These are phyloP conservation scores for Dissostichus mawsoni DNA, from an alignment of 2,113 vertebrate species.

Conservation along the genomic window DNA sequence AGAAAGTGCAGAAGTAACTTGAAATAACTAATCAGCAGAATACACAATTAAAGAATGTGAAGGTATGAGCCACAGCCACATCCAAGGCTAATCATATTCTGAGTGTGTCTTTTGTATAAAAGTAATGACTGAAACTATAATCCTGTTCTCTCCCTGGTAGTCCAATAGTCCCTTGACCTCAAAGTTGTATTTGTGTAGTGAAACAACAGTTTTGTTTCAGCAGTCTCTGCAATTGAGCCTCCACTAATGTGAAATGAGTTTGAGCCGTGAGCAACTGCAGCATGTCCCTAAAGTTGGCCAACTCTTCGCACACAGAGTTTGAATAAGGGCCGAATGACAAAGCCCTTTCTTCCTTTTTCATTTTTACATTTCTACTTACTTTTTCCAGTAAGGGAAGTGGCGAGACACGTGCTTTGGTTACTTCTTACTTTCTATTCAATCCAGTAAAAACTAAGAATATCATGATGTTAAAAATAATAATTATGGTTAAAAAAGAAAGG, in stretches of 20 bases:
- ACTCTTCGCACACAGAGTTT: background rate
- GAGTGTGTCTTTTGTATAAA: constrained; percentile 12
- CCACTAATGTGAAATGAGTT: constrained; percentile 21
- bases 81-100: background rate
- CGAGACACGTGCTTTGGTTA: background rate
- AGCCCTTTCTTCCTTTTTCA: background rate
- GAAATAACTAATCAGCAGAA: constrained; percentile 14
- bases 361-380: background rate
- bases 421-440: background rate
- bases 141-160: constrained; percentile 4
- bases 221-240: background rate
- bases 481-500: background rate
- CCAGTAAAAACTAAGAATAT: background rate
- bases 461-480: background rate
- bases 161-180: constrained; percentile 13
- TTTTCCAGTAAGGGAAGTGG: background rate
- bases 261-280: constrained; percentile 2
- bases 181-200: constrained; percentile 12
- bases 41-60: constrained; percentile 5
- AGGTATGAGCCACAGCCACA: constrained; percentile 15
- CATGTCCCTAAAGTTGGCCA: constrained; percentile 19
- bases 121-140: background rate
- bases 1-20: constrained; percentile 27
- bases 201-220: constrained; percentile 6
- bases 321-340: background rate